Evolutionary conservation across 1,140 invertebrate genomes (phyloP), one percentile per base, ranked within the genome.

Genomic region (Zaprionus tsacasi): DNA sequence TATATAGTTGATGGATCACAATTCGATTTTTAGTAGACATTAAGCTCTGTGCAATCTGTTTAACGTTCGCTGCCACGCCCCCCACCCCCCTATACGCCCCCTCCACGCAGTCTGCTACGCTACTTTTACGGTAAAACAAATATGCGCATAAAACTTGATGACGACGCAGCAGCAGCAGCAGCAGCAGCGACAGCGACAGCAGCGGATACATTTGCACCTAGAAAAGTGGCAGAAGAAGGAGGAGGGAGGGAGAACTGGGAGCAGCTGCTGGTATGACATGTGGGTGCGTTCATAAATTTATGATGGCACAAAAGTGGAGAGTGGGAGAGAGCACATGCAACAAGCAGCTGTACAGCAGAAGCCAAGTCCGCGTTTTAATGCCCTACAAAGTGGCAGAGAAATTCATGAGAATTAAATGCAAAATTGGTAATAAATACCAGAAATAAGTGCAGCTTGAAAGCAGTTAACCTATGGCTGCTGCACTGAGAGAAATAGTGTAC

Each of bases 1-100:
- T 35, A 72, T 75, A 89, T 89, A 83, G 83, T 89, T 88, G 83
- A 88, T 88, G 85, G 85, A 88, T 88, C 70, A 72, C 83, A 89
- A 78, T 88, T 88, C 83, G 83, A 89, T 88, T 89, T 89, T 88
- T 88, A 88, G 85, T 89, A 89, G 85, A 88, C 85, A 88, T 89
- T 88, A 88, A 89, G 85, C 83, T 87, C 79, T 83, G 70, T 80
- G 75, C 79, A 82, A 82, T 82, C 79, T 82, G 79, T 81, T 81
- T 67, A 78, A 78, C 75, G 57, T 15, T 45, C 55, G 11, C 10
- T 30, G 43, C 45, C 77, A 56, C 72, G 79, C 75, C 79, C 59
- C 35, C 45, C 48, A 15, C 15, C 35, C 45, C 48, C 15, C 15
- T 60, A 13, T 38, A 10, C 25, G 15, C 6, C n/a, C 15, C n/a